Conservation (phyloP, 2,888 invertebrate species). For the Oxystoma pomonae region DNA sequence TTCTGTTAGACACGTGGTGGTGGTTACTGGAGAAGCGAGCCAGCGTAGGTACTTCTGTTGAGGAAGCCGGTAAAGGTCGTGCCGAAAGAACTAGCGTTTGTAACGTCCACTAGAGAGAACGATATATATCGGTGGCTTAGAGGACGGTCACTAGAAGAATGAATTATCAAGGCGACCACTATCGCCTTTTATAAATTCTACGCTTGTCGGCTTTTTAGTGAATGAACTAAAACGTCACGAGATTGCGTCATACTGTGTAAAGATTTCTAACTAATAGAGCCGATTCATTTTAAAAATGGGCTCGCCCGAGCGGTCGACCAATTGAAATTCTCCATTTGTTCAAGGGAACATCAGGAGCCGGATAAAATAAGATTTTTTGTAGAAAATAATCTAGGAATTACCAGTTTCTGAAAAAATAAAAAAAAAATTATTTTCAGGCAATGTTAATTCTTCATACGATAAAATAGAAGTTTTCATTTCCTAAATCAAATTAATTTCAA, state of each 20-base stretch:
- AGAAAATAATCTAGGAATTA: too few relatives aligned
- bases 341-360: neutral
- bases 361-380: neutral
- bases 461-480: too few relatives aligned
- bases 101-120: neutral
- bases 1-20: neutral
- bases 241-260: neutral
- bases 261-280: neutral
- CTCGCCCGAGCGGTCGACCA: neutral
- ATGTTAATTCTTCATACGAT: too few relatives aligned
- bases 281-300: neutral
- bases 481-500: too few relatives aligned
- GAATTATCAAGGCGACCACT: neutral
- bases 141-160: neutral
- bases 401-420: too few relatives aligned
- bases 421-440: too few relatives aligned
- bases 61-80: neutral
- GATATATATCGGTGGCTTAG: neutral
- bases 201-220: neutral
- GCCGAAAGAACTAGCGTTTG: neutral
- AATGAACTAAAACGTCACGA: neutral
- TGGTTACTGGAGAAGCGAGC: neutral
- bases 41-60: neutral
- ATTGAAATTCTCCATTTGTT: neutral
- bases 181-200: neutral